phyloP scores from a whole-genome alignment of 2,797 vertebrate species.

The Gambelia wislizenii region DNA sequence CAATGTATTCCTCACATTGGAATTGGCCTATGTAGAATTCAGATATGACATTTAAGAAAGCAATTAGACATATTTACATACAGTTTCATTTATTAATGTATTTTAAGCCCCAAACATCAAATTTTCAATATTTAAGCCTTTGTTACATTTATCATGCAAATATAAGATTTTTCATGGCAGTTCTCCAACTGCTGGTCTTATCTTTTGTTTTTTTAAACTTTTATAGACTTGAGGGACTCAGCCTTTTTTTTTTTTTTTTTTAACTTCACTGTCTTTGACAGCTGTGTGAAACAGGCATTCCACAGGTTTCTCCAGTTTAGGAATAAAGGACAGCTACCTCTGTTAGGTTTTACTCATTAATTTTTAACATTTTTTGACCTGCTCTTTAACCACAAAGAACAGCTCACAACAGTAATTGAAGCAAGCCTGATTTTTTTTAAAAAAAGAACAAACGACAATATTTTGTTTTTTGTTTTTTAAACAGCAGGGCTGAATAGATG shows the following conservation, averaged over 20 bases:
- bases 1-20: neutral
- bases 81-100: neutral
- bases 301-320: neutral
- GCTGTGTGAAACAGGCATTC: neutral
- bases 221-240: neutral
- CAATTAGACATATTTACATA: neutral
- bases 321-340: neutral
- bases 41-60: neutral
- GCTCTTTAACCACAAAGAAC: neutral
- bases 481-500: neutral
- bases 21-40: neutral
- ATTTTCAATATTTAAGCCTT: neutral
- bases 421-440: neutral
- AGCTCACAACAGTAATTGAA: neutral
- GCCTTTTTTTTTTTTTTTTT: neutral
- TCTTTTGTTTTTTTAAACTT: neutral
- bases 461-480: too few species aligned
- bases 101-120: neutral
- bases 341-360: neutral
- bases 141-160: neutral
- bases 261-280: neutral
- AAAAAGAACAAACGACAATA: neutral
- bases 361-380: neutral
- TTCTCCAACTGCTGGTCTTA: neutral
- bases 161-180: neutral